Evolutionary conservation across 2,888 invertebrate genomes (phyloP).

Genomic region (Urechis unicinctus): DNA sequence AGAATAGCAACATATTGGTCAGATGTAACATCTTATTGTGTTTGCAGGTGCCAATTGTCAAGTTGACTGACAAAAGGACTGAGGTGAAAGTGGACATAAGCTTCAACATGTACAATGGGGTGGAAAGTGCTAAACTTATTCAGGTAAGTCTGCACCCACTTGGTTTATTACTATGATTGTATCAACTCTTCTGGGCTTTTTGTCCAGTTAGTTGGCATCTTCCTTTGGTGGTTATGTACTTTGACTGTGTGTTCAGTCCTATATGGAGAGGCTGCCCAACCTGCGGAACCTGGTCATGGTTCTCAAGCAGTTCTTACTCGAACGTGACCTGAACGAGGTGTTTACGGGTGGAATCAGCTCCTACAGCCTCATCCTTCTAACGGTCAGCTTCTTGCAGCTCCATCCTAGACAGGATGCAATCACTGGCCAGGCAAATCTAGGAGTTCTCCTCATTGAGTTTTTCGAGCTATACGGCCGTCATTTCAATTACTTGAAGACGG

Average conservation of each 20-base stretch:
- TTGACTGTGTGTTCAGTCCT: constrained; percentile 55
- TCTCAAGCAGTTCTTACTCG: constrained; percentile 94
- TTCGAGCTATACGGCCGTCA: constrained; percentile 94
- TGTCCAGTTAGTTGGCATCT: background rate
- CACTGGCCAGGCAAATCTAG: constrained; percentile 62
- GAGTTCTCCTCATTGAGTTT: constrained; percentile 91
- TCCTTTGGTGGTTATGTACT: background rate
- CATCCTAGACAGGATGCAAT: constrained; percentile 13
- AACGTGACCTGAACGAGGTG: constrained; percentile 97
- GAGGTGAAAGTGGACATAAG: constrained; percentile 95
- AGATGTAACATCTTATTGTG: background rate
- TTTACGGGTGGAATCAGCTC: constrained; percentile 99
- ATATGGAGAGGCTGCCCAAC: constrained; percentile 60
- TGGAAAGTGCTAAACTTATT: constrained; percentile 92
- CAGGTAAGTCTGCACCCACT: constrained; percentile 55
- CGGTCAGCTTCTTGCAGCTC: constrained; percentile 84
- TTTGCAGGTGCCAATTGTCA: constrained; percentile 82
- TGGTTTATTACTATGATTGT: background rate
- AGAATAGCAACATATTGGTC: too few species aligned
- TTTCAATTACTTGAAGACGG: constrained; percentile 86
- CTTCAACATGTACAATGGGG: constrained; percentile 97
- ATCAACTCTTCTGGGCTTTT: background rate
- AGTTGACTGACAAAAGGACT: constrained; percentile 79
- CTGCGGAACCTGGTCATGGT: constrained; percentile 92
- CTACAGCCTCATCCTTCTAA: constrained; percentile 96